Evolutionary conservation across 2,888 invertebrate species (phyloP).

Genomic region (Papilio demoleus): DNA sequence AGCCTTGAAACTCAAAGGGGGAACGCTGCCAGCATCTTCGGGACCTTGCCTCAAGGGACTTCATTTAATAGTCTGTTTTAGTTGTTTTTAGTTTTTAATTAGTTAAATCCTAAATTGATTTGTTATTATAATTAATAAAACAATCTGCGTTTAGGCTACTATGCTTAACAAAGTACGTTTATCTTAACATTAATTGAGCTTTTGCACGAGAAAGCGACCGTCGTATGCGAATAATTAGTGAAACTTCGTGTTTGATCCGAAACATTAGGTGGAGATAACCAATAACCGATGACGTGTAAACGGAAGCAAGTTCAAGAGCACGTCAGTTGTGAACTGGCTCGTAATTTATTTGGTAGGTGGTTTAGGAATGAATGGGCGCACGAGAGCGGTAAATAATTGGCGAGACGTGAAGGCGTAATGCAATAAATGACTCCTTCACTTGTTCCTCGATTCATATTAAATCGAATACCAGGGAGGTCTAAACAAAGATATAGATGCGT

Average conservation of each 20-base stretch:
- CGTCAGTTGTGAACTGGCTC: slow-evolving; percentile 58
- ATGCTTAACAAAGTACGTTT: too few species aligned
- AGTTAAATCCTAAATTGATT: too few species aligned
- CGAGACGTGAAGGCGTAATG: slow-evolving; percentile 60
- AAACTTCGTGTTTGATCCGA: slow-evolving; percentile 59
- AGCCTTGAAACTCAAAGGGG: too few species aligned
- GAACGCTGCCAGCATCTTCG: too few species aligned
- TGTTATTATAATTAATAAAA: too few species aligned
- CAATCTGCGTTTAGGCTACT: too few species aligned
- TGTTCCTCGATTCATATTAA: slow-evolving; percentile 59
- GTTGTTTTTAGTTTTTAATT: too few species aligned
- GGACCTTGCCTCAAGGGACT: too few species aligned
- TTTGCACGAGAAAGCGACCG: slow-evolving; percentile 69
- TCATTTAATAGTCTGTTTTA: too few species aligned
- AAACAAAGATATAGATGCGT: neutral
- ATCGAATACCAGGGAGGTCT: slow-evolving; percentile 44
- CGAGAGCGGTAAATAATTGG: slow-evolving; percentile 61
- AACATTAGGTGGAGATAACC: slow-evolving; percentile 53
- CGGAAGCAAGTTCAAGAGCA: slow-evolving; percentile 72
- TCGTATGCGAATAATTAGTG: slow-evolving; percentile 68
- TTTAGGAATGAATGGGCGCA: slow-evolving; percentile 59
- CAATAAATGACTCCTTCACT: slow-evolving; percentile 60
- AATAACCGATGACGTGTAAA: slow-evolving; percentile 50
- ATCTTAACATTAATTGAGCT: too few species aligned
- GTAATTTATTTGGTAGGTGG: slow-evolving; percentile 57